Percentiles rank a stretch among this genome's conserved stretches.
phyloP scores from a whole-genome alignment of 2,888 invertebrate species.

The Synergus japonicus region DNA sequence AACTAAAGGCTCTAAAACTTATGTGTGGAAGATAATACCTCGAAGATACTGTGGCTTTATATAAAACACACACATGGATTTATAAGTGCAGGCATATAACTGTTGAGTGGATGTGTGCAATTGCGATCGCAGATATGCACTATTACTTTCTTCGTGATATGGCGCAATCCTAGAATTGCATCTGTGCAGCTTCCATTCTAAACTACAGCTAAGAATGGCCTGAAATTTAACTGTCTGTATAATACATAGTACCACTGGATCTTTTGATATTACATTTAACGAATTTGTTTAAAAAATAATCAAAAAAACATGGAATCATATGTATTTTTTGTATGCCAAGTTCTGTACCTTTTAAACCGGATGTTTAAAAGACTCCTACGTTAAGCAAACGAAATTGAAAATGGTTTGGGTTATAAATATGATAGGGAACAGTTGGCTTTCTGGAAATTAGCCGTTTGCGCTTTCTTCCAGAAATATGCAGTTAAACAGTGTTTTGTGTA shows the following conservation, averaged over 20 bases:
- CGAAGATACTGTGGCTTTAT: neutral
- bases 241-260: too few species aligned
- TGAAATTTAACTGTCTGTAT: too few species aligned
- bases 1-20: neutral
- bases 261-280: too few species aligned
- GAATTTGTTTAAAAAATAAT: too few species aligned
- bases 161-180: neutral
- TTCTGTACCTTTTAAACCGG: neutral
- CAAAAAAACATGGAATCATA: too few species aligned
- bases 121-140: neutral
- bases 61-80: neutral
- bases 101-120: too few species aligned
- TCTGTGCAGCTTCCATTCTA: too few species aligned
- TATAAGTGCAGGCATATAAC: too few species aligned
- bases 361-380: neutral
- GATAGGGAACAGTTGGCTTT: neutral
- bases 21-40: neutral
- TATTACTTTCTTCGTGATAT: neutral
- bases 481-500: neutral
- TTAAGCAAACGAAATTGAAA: neutral
- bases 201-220: too few species aligned
- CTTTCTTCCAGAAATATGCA: neutral
- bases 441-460: neutral
- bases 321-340: neutral
- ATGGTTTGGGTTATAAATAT: conserved; percentile 1